phyloP scores from a whole-genome alignment of 2,797 vertebrate genomes.

The Knipowitschia caucasica region DNA sequence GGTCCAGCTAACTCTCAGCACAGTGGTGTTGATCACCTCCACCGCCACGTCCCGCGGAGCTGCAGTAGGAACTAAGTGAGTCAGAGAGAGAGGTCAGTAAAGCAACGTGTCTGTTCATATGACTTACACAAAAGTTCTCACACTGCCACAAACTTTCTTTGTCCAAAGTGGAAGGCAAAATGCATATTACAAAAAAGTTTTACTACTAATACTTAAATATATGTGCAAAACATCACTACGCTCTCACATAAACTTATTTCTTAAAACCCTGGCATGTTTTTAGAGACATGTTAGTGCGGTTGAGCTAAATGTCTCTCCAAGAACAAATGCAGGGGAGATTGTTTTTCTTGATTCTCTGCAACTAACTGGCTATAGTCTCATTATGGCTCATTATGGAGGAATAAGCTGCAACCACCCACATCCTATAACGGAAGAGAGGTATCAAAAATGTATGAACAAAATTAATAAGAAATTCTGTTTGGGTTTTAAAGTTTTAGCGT shows the following conservation, averaged over 20 bases:
- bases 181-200: not conserved
- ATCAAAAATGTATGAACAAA: not conserved
- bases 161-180: not conserved
- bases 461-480: not conserved
- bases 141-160: not conserved
- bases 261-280: not conserved
- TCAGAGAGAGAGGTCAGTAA: conserved; percentile 27
- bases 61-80: conserved; percentile 81
- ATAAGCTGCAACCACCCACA: not conserved
- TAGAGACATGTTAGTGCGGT: not conserved
- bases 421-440: not conserved
- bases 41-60: conserved; percentile 81
- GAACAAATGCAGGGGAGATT: not conserved
- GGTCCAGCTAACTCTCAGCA: conserved; percentile 86
- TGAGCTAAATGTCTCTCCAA: not conserved
- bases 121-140: conserved; percentile 5
- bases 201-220: too few relatives aligned
- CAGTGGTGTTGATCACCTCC: conserved; percentile 84
- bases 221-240: not conserved
- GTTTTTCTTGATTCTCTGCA: not conserved
- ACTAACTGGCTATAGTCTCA: not conserved
- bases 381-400: not conserved
- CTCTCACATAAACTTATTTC: not conserved
- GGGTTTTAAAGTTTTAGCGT: not conserved
- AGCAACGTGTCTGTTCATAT: conserved; percentile 3